Evolutionary conservation across 2,888 invertebrate species (phyloP), one percentile per base, ranked within the genome.

Genomic region (Ormyrus rosae): DNA sequence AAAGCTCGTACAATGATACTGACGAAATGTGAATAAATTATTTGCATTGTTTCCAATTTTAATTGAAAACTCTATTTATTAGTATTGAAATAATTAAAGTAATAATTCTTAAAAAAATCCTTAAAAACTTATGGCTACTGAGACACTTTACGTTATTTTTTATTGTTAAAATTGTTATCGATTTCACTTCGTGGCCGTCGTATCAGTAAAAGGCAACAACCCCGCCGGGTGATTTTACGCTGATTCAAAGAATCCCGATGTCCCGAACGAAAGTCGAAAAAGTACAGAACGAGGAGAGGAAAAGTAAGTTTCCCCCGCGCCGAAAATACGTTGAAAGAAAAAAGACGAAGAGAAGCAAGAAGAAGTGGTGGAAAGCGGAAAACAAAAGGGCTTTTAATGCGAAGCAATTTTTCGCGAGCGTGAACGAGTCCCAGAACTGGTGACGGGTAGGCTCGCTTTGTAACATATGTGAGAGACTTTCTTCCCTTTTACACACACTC

Each of bases 361-460:
- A 50, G 55, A 73, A 58, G 34, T 34, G 67, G 60, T 34, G 71
- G 11, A 73, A 61, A 63, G 61, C 55, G 63, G 64, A 73, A 73
- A 81, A 81, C 73, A 81, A 64, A 81, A 48, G 73, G 73, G 77
- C 69, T 80, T 81, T 81, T 69, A 77, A 73, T 53, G 68, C 69
- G 73, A 64, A 60, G 72, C 72, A 64, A 77, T 73, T 77, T 81
- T 77, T 81, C 76, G 76, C 50, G 63, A 6, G 46, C 76, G 76
- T 34, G 63, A 6, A 19, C 71, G 10, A 63, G 46, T 8, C 51
- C n/a, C 48, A 50, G 46, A 55, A 56, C 61, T 11, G 10, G 45
- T 11, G 69, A 13, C 13, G 58, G 13, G 46, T 6, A 9, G 45
- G 56, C 10, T 58, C 56, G 46, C 56, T 56, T 69, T 69, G 34